Conservation (phyloP, 2,888 invertebrate genomes). For the Celastrina argiolus region DNA sequence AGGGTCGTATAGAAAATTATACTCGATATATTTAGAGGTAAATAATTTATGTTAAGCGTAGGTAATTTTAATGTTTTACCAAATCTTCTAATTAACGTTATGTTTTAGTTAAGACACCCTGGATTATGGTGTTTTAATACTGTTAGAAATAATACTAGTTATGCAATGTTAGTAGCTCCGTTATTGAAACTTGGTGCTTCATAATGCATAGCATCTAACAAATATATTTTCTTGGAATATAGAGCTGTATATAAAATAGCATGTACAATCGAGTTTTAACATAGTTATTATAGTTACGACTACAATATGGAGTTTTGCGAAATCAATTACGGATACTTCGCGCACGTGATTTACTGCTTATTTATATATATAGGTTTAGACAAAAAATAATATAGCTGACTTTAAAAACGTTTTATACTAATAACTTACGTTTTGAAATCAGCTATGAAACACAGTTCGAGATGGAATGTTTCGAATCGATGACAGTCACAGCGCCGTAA, state of each 20-base stretch:
- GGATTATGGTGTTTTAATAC: background rate
- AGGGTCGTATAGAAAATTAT: conserved; percentile 59
- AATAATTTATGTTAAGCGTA: conserved; percentile 41
- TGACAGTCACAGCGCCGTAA: too few species aligned
- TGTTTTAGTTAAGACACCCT: conserved; percentile 26
- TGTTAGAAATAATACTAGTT: conserved; percentile 39
- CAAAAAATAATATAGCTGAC: too few species aligned
- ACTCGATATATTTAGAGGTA: conserved; percentile 58
- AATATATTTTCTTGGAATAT: conserved; percentile 22
- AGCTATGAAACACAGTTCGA: too few species aligned
- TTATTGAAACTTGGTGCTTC: conserved; percentile 23
- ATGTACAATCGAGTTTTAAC: conserved; percentile 40
- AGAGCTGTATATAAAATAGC: conserved; percentile 30
- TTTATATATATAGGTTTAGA: too few species aligned
- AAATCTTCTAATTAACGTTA: conserved; percentile 51
- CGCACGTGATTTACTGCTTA: too few species aligned
- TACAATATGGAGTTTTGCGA: too few species aligned
- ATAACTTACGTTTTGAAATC: too few species aligned
- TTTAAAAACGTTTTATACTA: too few species aligned
- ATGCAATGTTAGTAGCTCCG: conserved; percentile 36
- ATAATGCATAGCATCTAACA: conserved; percentile 39
- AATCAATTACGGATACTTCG: too few species aligned
- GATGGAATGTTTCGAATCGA: too few species aligned
- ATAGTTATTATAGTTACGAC: conserved; percentile 26
- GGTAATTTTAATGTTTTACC: conserved; percentile 62